These are phyloP conservation scores for Limnodromus scolopaceus DNA, from an alignment of 2,797 vertebrate genomes.

Conservation along the genomic window DNA sequence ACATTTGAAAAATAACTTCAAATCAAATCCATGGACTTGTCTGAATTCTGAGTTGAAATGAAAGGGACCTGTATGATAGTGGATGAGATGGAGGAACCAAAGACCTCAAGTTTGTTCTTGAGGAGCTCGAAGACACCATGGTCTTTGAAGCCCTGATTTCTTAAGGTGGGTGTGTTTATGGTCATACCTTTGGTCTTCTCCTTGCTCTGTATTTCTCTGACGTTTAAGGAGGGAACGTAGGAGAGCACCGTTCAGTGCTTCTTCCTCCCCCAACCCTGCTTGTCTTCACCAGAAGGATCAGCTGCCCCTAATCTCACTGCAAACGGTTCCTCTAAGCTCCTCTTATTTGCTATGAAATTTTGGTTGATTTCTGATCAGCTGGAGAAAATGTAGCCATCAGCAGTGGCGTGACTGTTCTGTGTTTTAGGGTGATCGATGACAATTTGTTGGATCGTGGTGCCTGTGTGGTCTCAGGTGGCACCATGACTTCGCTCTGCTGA, in stretches of 20 bases:
- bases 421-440: rapidly evolving
- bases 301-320: background rate
- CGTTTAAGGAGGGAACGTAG: background rate
- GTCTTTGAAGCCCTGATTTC: background rate
- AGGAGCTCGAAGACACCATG: background rate
- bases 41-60: background rate
- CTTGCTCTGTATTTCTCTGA: background rate
- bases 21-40: background rate
- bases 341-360: background rate
- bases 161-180: background rate
- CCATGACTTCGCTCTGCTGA: background rate
- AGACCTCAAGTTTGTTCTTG: background rate
- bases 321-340: background rate
- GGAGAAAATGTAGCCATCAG: background rate
- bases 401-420: background rate
- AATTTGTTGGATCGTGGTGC: rapidly evolving
- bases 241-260: too few relatives aligned
- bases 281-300: background rate
- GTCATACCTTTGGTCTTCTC: background rate
- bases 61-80: background rate
- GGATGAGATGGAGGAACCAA: background rate
- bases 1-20: background rate
- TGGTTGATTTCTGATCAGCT: background rate
- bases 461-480: background rate
- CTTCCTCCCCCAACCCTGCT: background rate